A percentile compares a stretch with the other conserved stretches of the same genome.
These are phyloP conservation scores for Urocyon cinereoargenteus DNA, from an alignment of 2,797 vertebrate species.

Conservation along the genomic window DNA sequence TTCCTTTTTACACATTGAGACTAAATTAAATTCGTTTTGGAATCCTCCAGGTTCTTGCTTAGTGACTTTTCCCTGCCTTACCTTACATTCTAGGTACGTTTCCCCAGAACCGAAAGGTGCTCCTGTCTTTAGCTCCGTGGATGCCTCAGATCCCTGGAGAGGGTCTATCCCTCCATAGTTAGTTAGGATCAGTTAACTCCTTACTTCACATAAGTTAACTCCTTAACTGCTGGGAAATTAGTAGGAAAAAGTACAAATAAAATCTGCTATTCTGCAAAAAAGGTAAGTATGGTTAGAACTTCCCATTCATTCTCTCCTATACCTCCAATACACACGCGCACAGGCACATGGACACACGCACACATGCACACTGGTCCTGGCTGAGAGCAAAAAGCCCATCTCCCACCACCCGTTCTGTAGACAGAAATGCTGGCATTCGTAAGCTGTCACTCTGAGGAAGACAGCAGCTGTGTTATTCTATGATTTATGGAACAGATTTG, in stretches of 20 bases:
- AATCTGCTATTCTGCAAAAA: slow-evolving; percentile 52
- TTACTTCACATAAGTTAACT: neutral
- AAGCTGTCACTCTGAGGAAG: slow-evolving; percentile 77
- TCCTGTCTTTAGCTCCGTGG: neutral
- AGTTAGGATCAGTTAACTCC: neutral
- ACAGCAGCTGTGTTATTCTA: slow-evolving; percentile 81
- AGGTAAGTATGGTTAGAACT: neutral
- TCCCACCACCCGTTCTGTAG: slow-evolving; percentile 38
- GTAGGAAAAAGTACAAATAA: neutral
- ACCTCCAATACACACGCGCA: neutral
- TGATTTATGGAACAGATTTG: slow-evolving; percentile 85
- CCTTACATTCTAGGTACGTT: neutral
- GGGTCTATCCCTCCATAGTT: neutral
- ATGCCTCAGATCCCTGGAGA: neutral
- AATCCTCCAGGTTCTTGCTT: slow-evolving; percentile 43
- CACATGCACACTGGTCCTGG: neutral
- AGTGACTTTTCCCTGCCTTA: neutral
- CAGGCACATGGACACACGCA: neutral
- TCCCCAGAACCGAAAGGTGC: neutral
- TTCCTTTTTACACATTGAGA: slow-evolving; percentile 73
- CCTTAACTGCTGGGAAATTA: neutral
- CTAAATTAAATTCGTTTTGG: slow-evolving; percentile 72
- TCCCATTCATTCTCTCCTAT: neutral
- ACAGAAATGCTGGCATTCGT: slow-evolving; percentile 71
- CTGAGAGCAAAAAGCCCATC: neutral